Evolutionary conservation across 1,140 invertebrate species (phyloP), one percentile per base, ranked within the genome.

Genomic region (Belonocnema kinseyi): DNA sequence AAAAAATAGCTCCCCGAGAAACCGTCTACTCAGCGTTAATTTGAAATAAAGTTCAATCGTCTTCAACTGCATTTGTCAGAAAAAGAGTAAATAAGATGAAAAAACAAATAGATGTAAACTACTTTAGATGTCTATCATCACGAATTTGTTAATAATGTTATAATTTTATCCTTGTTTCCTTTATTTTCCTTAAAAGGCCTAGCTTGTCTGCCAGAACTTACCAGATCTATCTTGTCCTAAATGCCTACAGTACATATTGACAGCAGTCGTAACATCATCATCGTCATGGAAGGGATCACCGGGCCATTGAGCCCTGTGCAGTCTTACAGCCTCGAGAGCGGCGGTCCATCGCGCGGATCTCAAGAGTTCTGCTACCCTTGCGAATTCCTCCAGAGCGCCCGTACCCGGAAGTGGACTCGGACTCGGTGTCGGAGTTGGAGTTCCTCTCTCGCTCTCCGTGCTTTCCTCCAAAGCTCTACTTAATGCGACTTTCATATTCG

Each of bases 221-320:
- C 95, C 94, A 80, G 93, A 91, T 89, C 93, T 93, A 80, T 95
- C 94, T 82, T 94, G 93, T 52, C 94, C 93, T 75, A 95, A 86
- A 81, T 95, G 93, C 82, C 92, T 93, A 84, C 95, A 96, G 86
- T 95, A 96, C 79, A 95, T 93, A 89, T 94, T 94, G 54, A 96
- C 91, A 73, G 95, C 93, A 12, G 93, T 93, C n/a, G 94, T 92
- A 12, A 96, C 91, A 78, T 96, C 93, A 14, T 93, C 92, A 33
- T 92, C 90, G 75, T 93, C 93, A 54, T 91, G 89, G 54, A 93
- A 93, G n/a, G 92, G 89, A 76, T 95, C 94, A 75, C 91, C 92
- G 1, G 92, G 91, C 92, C 94, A 95, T 58, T 93, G 91, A 12
- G 92, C 92, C 70, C 93, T 93, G 86, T 93, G 93, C 52, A 93